These are phyloP conservation scores for Liasis olivaceus DNA, from an alignment of 2,797 vertebrate genomes.

Conservation along the genomic window DNA sequence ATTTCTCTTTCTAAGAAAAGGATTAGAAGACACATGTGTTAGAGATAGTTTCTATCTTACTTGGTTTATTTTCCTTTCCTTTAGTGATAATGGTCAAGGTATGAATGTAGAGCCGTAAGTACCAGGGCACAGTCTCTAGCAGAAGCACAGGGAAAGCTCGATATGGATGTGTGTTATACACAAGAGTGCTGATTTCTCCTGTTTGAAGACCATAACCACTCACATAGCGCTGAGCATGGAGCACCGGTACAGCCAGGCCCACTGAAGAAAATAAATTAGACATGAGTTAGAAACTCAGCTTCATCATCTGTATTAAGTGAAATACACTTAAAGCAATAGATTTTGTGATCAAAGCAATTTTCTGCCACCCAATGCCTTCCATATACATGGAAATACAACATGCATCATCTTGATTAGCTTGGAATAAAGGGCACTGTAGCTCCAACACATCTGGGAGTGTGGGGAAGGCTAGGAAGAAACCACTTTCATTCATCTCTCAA, in stretches of 20 bases:
- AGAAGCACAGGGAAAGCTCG: constrained; percentile 91
- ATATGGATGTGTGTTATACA: constrained; percentile 93
- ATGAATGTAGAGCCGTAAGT: constrained; percentile 93
- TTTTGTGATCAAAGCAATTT: not conserved
- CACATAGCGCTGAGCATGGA: constrained; percentile 92
- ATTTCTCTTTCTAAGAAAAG: not conserved
- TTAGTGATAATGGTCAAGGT: constrained; percentile 92
- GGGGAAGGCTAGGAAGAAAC: no score
- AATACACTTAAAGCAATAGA: not conserved
- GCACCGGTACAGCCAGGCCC: constrained; percentile 79
- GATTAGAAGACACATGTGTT: not conserved
- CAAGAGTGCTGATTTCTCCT: constrained; percentile 90
- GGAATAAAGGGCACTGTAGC: no score
- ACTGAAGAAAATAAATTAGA: constrained; percentile 55
- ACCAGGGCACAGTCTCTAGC: constrained; percentile 94
- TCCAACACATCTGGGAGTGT: no score
- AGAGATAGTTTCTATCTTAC: constrained; percentile 74
- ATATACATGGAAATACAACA: no score
- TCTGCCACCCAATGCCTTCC: not conserved
- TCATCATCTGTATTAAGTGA: not conserved
- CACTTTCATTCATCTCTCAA: no score
- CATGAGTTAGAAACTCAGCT: fast-evolving
- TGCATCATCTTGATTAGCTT: no score
- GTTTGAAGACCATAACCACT: constrained; percentile 93
- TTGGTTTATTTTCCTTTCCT: constrained; percentile 92